Evolutionary conservation across 2,113 vertebrate species (phyloP).

Genomic region (Tupaia chinensis): DNA sequence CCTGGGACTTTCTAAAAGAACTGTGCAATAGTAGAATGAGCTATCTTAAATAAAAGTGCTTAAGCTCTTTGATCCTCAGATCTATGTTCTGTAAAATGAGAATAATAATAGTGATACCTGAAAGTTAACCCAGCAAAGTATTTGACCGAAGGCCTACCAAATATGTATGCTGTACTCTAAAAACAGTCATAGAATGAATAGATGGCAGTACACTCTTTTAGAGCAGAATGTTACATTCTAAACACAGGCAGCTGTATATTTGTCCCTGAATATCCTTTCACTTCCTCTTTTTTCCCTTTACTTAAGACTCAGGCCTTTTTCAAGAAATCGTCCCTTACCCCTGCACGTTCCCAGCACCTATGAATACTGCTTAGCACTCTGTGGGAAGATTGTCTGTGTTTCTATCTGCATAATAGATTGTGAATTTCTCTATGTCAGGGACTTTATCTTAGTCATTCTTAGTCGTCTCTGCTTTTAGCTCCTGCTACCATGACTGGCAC

Average conservation of each 20-base stretch:
- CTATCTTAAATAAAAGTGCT: not conserved
- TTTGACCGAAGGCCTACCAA: conserved; percentile 1
- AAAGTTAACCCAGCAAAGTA: conserved; percentile 20
- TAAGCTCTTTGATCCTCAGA: not conserved
- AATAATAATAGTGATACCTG: not conserved
- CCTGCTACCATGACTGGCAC: not conserved
- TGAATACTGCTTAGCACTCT: not conserved
- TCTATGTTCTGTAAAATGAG: conserved; percentile 48
- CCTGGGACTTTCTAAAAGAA: not conserved
- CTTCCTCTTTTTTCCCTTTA: not conserved
- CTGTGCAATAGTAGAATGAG: not conserved
- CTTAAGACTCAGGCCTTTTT: not conserved
- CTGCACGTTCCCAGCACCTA: not conserved
- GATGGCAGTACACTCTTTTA: not conserved
- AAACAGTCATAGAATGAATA: conserved; percentile 13
- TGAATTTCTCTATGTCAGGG: not conserved
- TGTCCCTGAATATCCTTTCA: not conserved
- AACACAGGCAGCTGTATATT: not conserved
- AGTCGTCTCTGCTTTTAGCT: not conserved
- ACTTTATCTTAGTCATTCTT: conserved; percentile 18
- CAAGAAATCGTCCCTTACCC: not conserved
- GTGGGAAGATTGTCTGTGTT: not conserved
- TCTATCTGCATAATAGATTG: not conserved
- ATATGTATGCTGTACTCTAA: not conserved
- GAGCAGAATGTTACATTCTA: not conserved